Percentiles rank a stretch among this genome's conserved stretches.
Evolutionary conservation across 2,113 vertebrate species (phyloP).

Genomic region (Pangasianodon hypophthalmus): DNA sequence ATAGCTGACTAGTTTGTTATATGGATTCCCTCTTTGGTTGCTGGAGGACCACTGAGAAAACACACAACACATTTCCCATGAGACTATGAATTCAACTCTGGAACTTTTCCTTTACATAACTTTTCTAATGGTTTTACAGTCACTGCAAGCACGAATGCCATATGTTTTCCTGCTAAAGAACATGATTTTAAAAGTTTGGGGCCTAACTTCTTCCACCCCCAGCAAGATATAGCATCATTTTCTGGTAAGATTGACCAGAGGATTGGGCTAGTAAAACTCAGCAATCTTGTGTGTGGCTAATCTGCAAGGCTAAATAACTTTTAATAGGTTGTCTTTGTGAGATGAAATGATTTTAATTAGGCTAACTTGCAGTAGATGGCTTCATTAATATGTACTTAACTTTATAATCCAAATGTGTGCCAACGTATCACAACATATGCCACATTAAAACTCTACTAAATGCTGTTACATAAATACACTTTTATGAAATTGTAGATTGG

Average conservation of each 20-base stretch:
- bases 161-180: not conserved
- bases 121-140: conserved; percentile 25
- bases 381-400: conserved; percentile 25
- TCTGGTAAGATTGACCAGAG: conserved; percentile 18
- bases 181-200: not conserved
- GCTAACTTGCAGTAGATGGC: conserved; percentile 33
- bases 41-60: conserved; percentile 26
- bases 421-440: not conserved
- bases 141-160: conserved; percentile 20
- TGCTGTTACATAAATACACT: not conserved
- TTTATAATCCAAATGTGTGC: not conserved
- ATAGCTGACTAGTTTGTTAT: conserved; percentile 36
- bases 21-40: conserved; percentile 32
- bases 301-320: conserved; percentile 37
- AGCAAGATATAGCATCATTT: not conserved
- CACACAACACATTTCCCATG: conserved; percentile 32
- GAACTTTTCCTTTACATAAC: conserved; percentile 36
- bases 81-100: conserved; percentile 24
- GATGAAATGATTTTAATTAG: conserved; percentile 50
- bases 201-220: not conserved
- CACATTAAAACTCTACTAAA: not conserved
- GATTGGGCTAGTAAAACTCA: conserved; percentile 17
- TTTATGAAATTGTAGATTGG: not conserved
- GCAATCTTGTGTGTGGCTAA: conserved; percentile 13
- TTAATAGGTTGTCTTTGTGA: conserved; percentile 45